Evolutionary conservation across 2,797 vertebrate genomes (phyloP).

Genomic region (Ptychadena robeensis): DNA sequence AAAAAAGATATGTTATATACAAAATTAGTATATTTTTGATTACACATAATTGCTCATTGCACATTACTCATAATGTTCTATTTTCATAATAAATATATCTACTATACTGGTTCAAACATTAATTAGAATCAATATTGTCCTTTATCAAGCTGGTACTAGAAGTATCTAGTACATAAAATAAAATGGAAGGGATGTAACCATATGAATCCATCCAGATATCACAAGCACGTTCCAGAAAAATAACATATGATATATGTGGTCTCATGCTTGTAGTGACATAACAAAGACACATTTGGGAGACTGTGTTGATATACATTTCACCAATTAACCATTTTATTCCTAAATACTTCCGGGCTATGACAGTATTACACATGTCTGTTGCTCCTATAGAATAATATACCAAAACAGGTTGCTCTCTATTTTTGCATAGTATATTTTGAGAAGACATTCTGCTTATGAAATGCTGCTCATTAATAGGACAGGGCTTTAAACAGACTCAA

Average conservation of each 20-base stretch:
- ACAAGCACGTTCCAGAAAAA: neutral
- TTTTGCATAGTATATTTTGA: neutral
- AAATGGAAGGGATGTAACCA: neutral
- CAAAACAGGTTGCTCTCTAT: neutral
- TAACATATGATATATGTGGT: neutral
- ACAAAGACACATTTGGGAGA: no score
- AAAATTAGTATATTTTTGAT: no score
- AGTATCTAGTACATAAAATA: neutral
- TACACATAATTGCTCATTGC: no score
- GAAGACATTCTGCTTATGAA: neutral
- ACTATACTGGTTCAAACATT: neutral
- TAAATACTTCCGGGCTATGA: no score
- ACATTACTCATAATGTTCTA: no score
- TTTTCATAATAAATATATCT: neutral
- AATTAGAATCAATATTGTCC: neutral
- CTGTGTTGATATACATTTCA: no score
- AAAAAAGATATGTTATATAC: no score
- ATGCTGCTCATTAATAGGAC: neutral
- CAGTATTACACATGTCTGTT: no score
- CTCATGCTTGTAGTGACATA: no score
- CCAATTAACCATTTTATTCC: no score
- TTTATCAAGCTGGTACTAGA: neutral
- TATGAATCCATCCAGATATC: neutral
- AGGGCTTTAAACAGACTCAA: neutral
- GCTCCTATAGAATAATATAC: neutral